Evolutionary conservation across 2,113 vertebrate genomes (phyloP), one percentile per base, ranked within the genome.

Genomic region (Odontesthes bonariensis): DNA sequence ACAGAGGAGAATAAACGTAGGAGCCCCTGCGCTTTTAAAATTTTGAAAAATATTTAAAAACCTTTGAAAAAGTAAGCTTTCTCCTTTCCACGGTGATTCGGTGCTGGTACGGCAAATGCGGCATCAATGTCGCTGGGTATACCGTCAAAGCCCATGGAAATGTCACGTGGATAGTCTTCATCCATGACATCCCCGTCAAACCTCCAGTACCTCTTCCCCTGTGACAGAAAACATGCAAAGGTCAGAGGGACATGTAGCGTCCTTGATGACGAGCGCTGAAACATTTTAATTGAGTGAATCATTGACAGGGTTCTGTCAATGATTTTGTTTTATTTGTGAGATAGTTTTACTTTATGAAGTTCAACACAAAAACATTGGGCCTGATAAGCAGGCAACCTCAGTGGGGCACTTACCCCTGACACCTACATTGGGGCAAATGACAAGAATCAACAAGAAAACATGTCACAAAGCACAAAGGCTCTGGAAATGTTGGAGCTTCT

Each of bases 21-120:
- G 20, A 12, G 2, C 14, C 3, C 10, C 17, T 11, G 6, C 5
- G 42, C n/a, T n/a, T 58, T 33, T 16, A 4, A 72, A 47, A 27
- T 27, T 0, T 31, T 42, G 35, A 31, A 40, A 35, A 27, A 40
- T 40, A 46, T 3, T 6, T 58, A 56, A 32, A 20, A 83, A 99
- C 98, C 97, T 95, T 98, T 97, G 87, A 99, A 99, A 90, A 99
- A 99, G 79, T 97, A 99, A 17, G 89, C 97, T 51, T 94, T 95
- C 91, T 99, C 98, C 11, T 82, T 95, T 81, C 94, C 94, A 0
- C 31, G 62, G 89, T 94, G 95, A 84, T 82, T 93, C 46, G 95
- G 92, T 0, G 97, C 96, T 0, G 97, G 96, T 31, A 98, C 85
- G 5, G 96, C 95, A 0, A 99, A 95, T 0, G 96, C 95, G 0